These are phyloP conservation scores for Notoglanidium macrostoma DNA, from an alignment of 2,797 vertebrate genomes.

Conservation along the genomic window DNA sequence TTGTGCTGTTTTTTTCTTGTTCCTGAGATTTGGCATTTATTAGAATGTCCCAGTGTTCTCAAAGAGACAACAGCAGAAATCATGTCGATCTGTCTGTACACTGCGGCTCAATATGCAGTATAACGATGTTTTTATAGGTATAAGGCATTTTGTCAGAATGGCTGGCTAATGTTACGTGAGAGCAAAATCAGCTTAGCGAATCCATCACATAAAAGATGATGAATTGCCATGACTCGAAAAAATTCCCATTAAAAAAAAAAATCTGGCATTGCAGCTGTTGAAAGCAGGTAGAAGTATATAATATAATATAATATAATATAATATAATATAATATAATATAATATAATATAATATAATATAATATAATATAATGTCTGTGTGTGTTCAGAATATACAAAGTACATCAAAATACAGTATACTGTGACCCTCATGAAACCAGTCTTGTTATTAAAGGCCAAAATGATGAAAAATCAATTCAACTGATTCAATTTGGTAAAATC, in stretches of 20 bases:
- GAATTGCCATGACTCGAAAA: not conserved
- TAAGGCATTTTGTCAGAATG: conserved; percentile 31
- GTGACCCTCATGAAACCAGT: not conserved
- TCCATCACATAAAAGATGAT: conserved; percentile 2
- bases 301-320: not conserved
- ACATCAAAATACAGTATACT: not conserved
- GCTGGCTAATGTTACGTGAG: conserved; percentile 5
- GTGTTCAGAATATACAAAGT: not conserved
- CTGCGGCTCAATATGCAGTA: conserved; percentile 7
- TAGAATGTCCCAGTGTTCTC: not conserved
- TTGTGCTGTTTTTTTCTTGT: not conserved
- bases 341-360: not conserved
- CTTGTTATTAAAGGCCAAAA: conserved; percentile 27
- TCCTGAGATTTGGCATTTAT: not conserved
- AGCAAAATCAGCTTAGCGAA: conserved; percentile 17
- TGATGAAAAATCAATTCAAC: conserved; percentile 22
- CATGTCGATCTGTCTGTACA: not conserved
- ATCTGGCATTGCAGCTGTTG: not conserved
- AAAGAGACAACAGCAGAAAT: not conserved
- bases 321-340: not conserved
- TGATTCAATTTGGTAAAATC: conserved; percentile 27
- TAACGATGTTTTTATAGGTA: conserved; percentile 11
- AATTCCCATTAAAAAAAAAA: not conserved
- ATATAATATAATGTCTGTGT: not conserved
- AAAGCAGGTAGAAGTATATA: not conserved